A percentile compares a stretch with the other conserved stretches of the same genome.
Evolutionary conservation across 2,113 vertebrate genomes (phyloP).

Genomic region (Anarhynchus alexandrinus): DNA sequence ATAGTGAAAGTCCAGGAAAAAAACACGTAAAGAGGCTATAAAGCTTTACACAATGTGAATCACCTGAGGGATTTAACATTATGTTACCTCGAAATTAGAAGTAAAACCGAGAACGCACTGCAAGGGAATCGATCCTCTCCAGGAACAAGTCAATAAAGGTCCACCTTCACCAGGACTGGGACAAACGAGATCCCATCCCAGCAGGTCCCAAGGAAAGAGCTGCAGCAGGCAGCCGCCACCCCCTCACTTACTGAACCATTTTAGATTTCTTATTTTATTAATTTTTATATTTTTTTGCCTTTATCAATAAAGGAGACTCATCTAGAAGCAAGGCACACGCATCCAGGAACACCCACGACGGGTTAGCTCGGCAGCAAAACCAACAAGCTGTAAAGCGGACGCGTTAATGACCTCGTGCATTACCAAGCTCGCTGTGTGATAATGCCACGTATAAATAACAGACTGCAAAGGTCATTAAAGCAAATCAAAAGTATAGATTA

Average conservation of each 20-base stretch:
- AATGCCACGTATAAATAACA: not conserved
- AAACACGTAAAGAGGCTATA: not conserved
- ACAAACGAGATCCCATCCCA: not conserved
- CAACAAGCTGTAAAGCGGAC: not conserved
- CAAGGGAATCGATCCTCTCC: not conserved
- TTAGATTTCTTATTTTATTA: not conserved
- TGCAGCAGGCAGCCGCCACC: not conserved
- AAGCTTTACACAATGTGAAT: not conserved
- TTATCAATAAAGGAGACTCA: not conserved
- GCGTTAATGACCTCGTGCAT: not conserved
- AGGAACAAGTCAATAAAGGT: not conserved
- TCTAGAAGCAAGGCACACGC: not conserved
- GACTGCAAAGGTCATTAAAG: slow-evolving; percentile 40
- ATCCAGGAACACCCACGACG: not conserved
- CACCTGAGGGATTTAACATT: not conserved
- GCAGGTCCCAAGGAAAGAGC: not conserved
- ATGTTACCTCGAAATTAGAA: not conserved
- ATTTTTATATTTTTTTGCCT: not conserved
- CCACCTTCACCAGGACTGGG: not conserved
- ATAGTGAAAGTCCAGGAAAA: not conserved
- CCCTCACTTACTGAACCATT: not conserved
- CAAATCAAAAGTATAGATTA: slow-evolving; percentile 49
- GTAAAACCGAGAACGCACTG: not conserved
- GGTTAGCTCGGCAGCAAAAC: slow-evolving; percentile 5
- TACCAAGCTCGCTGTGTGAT: not conserved